Evolutionary conservation across 1,140 invertebrate species (phyloP).

Genomic region (Chrysomallon squamiferum): DNA sequence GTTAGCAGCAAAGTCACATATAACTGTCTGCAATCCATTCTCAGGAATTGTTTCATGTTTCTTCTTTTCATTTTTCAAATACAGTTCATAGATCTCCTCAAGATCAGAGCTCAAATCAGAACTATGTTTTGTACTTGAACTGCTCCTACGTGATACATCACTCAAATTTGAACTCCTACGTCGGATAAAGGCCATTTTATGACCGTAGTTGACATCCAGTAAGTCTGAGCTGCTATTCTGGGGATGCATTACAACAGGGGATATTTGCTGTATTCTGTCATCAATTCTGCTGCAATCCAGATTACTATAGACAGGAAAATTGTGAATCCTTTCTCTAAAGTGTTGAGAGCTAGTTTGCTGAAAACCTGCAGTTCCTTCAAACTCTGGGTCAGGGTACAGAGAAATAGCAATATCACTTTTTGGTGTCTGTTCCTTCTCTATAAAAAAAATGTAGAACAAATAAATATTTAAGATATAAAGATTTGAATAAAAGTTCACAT

Average conservation of each 20-base stretch:
- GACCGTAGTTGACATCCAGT: slow-evolving; percentile 47
- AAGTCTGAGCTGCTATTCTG: slow-evolving; percentile 31
- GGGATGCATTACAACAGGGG: background rate
- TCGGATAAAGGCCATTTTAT: slow-evolving; percentile 48
- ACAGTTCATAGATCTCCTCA: slow-evolving; percentile 42
- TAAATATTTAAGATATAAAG: no score
- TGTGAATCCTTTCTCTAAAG: no score
- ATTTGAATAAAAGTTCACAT: no score
- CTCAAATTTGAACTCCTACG: slow-evolving; percentile 53
- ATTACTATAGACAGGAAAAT: no score
- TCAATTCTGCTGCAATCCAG: background rate
- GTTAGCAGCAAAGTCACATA: slow-evolving; percentile 44
- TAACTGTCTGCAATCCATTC: slow-evolving; percentile 27
- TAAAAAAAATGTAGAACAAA: no score
- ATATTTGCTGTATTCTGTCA: background rate
- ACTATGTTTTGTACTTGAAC: slow-evolving; percentile 50
- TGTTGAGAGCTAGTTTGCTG: no score
- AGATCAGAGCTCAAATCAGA: slow-evolving; percentile 58
- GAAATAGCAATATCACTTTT: no score
- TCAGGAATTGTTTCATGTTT: slow-evolving; percentile 54
- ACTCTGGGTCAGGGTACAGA: no score
- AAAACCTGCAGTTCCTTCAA: no score
- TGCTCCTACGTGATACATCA: slow-evolving; percentile 50
- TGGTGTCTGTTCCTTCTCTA: no score
- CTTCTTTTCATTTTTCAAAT: slow-evolving; percentile 17